Evolutionary conservation across 2,888 invertebrate genomes (phyloP), one percentile per base, ranked within the genome.

Genomic region (Drosophila paucipuncta): DNA sequence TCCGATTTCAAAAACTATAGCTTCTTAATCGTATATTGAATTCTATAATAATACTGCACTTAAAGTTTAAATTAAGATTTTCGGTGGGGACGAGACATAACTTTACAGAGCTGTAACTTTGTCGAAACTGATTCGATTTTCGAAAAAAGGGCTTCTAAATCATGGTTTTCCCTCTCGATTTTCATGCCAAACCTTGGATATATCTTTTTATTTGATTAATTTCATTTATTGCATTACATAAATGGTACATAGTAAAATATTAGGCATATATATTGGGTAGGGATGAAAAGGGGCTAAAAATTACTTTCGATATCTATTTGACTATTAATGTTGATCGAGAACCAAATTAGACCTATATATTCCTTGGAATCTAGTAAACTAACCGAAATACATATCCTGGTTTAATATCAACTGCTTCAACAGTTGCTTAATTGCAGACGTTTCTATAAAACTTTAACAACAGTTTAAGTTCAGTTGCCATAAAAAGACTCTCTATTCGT

Each of bases 361-460:
- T 7, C 13, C 3, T 7, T 0, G 22, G 13, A 47, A 22, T 22
- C 7, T 13, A 47, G 13, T 16, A 25, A 25, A 7, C 13, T 43
- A 43, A 22, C 22, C 2, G 1, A 7, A 47, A 22, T 0, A 22
- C 18, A 49, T 33, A 2, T 33, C 2, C 31, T 31, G 4, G 1
- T 7, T 39, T 28, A 39, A 4, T 28, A 4, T n/a, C 7, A 57
- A 39, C 4, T 39, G n/a, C 18, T n/a, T 28, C 16, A 59, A 62
- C 60, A 67, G 74, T 52, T 55, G 41, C 63, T 2, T 58, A 31
- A 68, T 53, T 68, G 37, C 50, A 60, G 69, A 76, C 73, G 71
- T 79, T 88, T 82, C 82, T 77, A 85, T 88, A 85, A 82, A 82
- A 85, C 52, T 68, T 77, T 54, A 43, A 41, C 54, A 63, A 54